A percentile compares a stretch with the other conserved stretches of the same genome.
Conservation (phyloP, 2,888 invertebrate genomes). For the Cremastinae sp. region DNA sequence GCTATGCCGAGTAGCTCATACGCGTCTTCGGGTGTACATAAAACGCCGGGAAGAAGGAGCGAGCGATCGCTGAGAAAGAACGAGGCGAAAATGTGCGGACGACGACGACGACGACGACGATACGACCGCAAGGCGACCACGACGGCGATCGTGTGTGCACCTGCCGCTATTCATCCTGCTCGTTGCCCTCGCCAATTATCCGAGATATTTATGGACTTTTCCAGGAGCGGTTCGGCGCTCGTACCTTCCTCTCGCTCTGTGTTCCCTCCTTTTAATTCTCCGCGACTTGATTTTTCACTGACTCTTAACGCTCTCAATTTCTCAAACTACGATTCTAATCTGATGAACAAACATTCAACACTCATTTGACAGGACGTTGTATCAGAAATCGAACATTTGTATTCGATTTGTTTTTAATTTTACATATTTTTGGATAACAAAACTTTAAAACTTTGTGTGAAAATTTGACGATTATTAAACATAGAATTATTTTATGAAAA, state of each 20-base stretch:
- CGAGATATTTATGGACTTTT: slow-evolving; percentile 70
- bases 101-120: slow-evolving; percentile 54
- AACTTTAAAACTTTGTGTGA: no score
- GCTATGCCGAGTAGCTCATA: slow-evolving; percentile 27
- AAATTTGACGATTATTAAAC: no score
- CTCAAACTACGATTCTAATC: no score
- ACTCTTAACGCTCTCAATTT: no score
- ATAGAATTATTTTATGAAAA: no score
- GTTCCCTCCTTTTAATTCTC: background rate
- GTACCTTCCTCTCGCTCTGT: slow-evolving; percentile 10
- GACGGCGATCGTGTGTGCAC: slow-evolving; percentile 61
- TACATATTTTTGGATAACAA: no score
- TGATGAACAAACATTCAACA: no score
- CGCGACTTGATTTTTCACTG: no score
- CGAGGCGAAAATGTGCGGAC: slow-evolving; percentile 47
- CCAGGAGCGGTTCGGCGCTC: slow-evolving; percentile 59
- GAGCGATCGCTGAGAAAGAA: slow-evolving; percentile 44
- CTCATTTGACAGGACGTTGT: no score
- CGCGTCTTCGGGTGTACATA: slow-evolving; percentile 1
- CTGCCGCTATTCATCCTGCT: slow-evolving; percentile 64
- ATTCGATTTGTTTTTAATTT: no score
- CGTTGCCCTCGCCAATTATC: slow-evolving; percentile 66
- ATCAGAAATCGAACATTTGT: no score
- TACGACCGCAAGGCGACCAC: no score
- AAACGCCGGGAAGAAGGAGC: slow-evolving; percentile 25